These are phyloP conservation scores for Drosophila helvetica DNA, from an alignment of 2,888 invertebrate species.

Conservation along the genomic window DNA sequence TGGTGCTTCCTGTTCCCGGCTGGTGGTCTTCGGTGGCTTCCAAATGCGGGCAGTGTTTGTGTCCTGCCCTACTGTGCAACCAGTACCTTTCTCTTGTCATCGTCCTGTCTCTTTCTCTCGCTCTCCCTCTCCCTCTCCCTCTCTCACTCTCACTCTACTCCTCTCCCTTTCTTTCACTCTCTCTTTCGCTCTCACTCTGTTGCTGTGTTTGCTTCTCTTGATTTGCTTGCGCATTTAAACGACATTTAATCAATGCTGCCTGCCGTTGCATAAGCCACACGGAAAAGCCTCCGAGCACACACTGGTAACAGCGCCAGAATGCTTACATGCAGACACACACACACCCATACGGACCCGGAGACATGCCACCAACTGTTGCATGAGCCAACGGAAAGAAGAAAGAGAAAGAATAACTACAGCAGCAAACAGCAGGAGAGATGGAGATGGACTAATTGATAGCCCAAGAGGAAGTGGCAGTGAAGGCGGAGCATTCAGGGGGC, in stretches of 20 bases:
- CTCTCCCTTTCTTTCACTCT: background rate
- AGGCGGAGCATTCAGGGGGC: too few species aligned
- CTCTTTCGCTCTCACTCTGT: background rate
- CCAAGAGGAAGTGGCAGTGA: constrained; percentile 9
- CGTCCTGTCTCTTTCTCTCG: too few species aligned
- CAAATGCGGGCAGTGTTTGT: constrained; percentile 46
- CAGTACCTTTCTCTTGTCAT: too few species aligned
- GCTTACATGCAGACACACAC: background rate
- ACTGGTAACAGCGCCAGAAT: background rate
- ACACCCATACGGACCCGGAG: background rate
- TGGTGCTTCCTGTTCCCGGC: constrained; percentile 11
- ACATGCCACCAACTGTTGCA: constrained; percentile 37
- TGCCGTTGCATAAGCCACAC: constrained; percentile 51
- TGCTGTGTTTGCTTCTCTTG: constrained; percentile 42
- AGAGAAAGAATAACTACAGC: background rate
- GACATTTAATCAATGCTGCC: constrained; percentile 71
- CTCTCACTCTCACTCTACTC: background rate
- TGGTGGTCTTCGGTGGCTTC: constrained; percentile 35
- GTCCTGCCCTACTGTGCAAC: background rate
- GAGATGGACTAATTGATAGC: constrained; percentile 36
- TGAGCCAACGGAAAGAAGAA: constrained; percentile 4
- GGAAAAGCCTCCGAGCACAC: constrained; percentile 46
- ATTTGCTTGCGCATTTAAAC: constrained; percentile 67
- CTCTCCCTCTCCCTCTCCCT: background rate
- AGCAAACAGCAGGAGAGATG: constrained; percentile 2